Base-by-base conservation (phyloP, 2,888 invertebrate genomes). In the Callyntrura guangdongensis region DNA sequence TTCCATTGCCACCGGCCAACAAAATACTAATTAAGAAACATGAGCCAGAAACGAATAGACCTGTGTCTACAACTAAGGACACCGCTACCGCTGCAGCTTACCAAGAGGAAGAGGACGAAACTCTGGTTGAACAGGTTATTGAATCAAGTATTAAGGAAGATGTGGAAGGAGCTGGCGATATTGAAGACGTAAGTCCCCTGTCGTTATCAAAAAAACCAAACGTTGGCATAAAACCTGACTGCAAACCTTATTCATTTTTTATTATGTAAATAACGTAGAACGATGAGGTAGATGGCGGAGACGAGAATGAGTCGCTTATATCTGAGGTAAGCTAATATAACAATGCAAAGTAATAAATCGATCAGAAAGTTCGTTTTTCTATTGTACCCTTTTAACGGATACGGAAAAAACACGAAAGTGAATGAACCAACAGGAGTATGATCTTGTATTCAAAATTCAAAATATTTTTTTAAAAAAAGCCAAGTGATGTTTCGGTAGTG, bases 211-310 rank as follows among this genome's bases (percentile, higher is more conserved):
- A n/a, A n/a, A n/a, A 22, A 17, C 20, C 20, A 14, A 27, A 64
- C 2, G 0, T 64, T 64, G 1, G 6, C 36, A 22, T 22, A 59
- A 59, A 59, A 59, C 20, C 9, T 20, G 8, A n/a, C 0, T 61
- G 6, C 12, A 64, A 25, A 64, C 45, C 2, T 9, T 27, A 12
- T 83, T 69, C 4, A 5, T 11, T 64, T 2, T 27, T 22, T 69
- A 1, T 27, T 53, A 25, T 25, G 12, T 12, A 56, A 53, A 25
- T n/a, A 49, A 25, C 59, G n/a, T 12, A 86, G 56, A 92, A 91
- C 74, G 91, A 92, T 0, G 92, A 92, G 14, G 64, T 79, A 59
- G 91, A 92, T n/a, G 93, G 87, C 1, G 91, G 89, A 20, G 89
- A 91, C 22, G 92, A 93, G 47, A 87, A 90, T 12, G 72, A 59